Evolutionary conservation across 2,113 vertebrate species (phyloP).

Genomic region (Entomyzon cyanotis): DNA sequence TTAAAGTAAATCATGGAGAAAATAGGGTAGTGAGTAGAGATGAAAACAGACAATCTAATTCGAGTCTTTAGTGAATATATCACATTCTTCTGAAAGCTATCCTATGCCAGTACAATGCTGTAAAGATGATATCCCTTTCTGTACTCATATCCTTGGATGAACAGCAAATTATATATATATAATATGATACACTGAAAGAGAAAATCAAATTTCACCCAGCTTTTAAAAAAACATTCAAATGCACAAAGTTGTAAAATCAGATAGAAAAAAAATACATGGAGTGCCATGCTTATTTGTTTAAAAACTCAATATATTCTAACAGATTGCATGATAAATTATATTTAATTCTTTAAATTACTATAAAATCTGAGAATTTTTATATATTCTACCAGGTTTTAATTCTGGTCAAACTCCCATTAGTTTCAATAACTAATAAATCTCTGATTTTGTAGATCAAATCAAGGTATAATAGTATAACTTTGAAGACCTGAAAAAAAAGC

Average conservation of each 20-base stretch:
- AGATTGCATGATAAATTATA: not conserved
- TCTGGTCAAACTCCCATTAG: not conserved
- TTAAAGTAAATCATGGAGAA: not conserved
- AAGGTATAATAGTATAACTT: not conserved
- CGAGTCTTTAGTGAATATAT: not conserved
- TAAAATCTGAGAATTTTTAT: not conserved
- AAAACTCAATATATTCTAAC: accelerated
- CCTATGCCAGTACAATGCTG: not conserved
- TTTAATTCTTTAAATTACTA: not conserved
- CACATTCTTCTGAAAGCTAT: not conserved
- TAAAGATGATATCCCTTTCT: not conserved
- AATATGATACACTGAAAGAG: not conserved
- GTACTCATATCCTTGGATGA: not conserved
- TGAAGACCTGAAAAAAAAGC: not conserved
- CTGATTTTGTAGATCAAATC: not conserved
- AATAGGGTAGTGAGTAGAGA: not conserved
- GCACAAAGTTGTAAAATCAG: not conserved
- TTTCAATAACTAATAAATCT: not conserved
- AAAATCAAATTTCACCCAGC: not conserved
- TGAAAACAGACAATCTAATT: not conserved
- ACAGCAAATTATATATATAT: not conserved
- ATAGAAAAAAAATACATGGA: not conserved
- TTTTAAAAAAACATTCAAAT: not conserved
- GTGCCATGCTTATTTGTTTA: not conserved
- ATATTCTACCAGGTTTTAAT: not conserved